Evolutionary conservation across 2,888 invertebrate genomes (phyloP).

Genomic region (Calliopum simillimum): DNA sequence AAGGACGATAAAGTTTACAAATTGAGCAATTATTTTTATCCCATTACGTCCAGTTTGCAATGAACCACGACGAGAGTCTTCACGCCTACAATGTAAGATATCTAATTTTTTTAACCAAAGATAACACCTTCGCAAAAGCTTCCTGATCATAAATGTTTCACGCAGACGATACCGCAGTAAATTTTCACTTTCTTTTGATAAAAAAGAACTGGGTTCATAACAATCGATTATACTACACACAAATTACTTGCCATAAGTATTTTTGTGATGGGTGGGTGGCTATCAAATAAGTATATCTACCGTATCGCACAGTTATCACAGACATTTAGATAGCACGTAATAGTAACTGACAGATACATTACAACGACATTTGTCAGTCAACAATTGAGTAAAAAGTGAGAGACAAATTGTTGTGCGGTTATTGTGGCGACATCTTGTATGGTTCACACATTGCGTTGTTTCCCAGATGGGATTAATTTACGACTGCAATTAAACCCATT

Average conservation of each 20-base stretch:
- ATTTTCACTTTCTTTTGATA: neutral
- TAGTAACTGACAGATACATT: neutral
- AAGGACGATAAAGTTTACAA: too few relatives aligned
- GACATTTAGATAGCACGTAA: too few relatives aligned
- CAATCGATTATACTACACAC: neutral
- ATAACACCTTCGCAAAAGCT: too few relatives aligned
- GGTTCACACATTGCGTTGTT: conserved; percentile 51
- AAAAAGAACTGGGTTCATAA: neutral
- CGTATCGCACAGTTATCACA: conserved; percentile 6
- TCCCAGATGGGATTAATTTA: conserved; percentile 64
- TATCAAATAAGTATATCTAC: conserved; percentile 5
- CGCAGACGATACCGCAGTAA: too few relatives aligned
- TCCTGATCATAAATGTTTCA: too few relatives aligned
- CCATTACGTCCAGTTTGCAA: too few relatives aligned
- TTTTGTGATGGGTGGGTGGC: neutral
- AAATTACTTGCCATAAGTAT: neutral
- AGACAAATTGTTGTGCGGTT: conserved; percentile 17
- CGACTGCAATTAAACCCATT: conserved; percentile 61
- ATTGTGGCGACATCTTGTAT: conserved; percentile 49
- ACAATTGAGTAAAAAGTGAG: neutral
- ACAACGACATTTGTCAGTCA: neutral
- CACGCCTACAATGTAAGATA: too few relatives aligned
- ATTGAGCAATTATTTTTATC: too few relatives aligned
- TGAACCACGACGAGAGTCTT: too few relatives aligned
- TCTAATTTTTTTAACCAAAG: too few relatives aligned